These are phyloP conservation scores for Tyto alba DNA, from an alignment of 2,113 vertebrate genomes.

Conservation along the genomic window DNA sequence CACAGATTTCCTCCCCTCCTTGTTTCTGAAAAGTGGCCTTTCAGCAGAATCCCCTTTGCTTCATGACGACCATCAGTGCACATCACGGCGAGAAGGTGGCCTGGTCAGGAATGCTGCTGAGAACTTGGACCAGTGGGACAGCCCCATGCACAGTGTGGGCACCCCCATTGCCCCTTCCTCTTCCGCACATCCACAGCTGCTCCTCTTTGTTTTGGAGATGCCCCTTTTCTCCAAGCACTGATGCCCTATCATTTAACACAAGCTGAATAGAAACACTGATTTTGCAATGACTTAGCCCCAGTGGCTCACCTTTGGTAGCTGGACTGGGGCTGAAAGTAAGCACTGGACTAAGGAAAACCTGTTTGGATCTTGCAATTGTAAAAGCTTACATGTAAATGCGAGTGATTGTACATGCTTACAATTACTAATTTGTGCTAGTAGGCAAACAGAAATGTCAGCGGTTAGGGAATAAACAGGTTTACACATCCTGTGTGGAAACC, in stretches of 20 bases:
- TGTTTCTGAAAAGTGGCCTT: not conserved
- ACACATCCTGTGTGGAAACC: not conserved
- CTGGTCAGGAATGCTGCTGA: not conserved
- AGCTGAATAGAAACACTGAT: not conserved
- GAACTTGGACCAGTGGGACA: rapidly evolving
- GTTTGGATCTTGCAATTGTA: not conserved
- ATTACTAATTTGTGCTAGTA: not conserved
- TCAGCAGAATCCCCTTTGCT: not conserved
- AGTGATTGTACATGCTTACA: not conserved
- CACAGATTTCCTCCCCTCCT: not conserved
- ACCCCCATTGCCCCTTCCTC: not conserved
- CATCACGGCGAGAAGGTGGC: not conserved
- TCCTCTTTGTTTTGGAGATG: not conserved
- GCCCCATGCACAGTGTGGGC: rapidly evolving
- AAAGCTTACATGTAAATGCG: not conserved
- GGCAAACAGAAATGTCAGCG: not conserved
- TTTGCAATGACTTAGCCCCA: not conserved
- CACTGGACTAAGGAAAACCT: not conserved
- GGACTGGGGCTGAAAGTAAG: not conserved
- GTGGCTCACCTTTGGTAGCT: not conserved
- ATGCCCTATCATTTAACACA: not conserved
- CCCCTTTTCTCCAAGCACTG: not conserved
- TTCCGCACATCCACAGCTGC: not conserved
- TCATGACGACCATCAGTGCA: not conserved
- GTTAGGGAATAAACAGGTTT: slow-evolving; percentile 2